Evolutionary conservation across 2,888 invertebrate genomes (phyloP), one percentile per base, ranked within the genome.

Genomic region (Bellardia pandia): DNA sequence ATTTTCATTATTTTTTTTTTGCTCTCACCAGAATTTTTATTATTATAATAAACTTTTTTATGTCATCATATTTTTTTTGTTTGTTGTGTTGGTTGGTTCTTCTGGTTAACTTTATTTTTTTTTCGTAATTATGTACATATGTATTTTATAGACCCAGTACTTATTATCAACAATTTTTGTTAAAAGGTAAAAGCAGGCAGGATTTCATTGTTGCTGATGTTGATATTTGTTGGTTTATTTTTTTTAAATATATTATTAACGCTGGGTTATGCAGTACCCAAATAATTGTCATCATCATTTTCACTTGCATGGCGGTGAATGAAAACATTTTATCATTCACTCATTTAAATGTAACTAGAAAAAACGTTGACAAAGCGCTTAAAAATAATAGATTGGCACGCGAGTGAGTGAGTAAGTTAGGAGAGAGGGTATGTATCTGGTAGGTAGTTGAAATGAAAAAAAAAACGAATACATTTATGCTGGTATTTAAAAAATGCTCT

Each of bases 201-300:
- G 42, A 4, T 53, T 13, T 51, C 42, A 11, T 40, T 37, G 42
- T 82, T 5, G 40, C 13, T 69, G 51, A n/a, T 9, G 40, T 58
- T 62, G 62, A 11, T 30, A 42, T 58, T 77, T 58, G 48, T 77
- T 58, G 48, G 64, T 72, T 72, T 64, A 84, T 13, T 56, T 48
- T 48, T 69, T 68, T 37, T 5, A 13, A 23, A 51, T 37, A 9
- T 51, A 11, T 1, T 62, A 75, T 45, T 58, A 69, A 23, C 30
- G 71, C 74, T 60, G 51, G 53, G 37, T 42, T n/a, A 74, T 86
- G 76, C 76, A 72, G 66, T 64, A 51, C 40, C 53, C 53, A 69
- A 69, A 74, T 86, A 83, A 86, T 83, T 86, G 71, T 79, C 74
- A 48, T 78, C 64, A 78, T 86, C 81, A 72, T n/a, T 69, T 75